These are phyloP conservation scores for Brachionus asplanchnoidis DNA, from an alignment of 1,140 invertebrate genomes.

Conservation along the genomic window DNA sequence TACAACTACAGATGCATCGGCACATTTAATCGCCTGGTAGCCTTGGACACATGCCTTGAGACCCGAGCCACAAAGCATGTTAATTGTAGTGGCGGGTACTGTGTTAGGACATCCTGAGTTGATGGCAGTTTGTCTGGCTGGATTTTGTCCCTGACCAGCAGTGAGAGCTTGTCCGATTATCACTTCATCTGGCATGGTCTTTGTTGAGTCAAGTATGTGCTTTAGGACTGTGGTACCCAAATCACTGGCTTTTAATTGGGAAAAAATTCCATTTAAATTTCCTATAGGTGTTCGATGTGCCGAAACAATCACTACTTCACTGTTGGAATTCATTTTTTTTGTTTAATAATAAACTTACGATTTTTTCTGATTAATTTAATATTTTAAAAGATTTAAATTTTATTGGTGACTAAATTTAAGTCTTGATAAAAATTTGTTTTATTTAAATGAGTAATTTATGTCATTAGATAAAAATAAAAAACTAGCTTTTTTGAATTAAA, in stretches of 20 bases:
- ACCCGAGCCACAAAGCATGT: conserved; percentile 81
- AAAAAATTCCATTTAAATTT: conserved; percentile 67
- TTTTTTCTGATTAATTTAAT: neutral
- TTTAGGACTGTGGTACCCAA: conserved; percentile 71
- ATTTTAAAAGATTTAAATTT: neutral
- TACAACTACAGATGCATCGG: conserved; percentile 68
- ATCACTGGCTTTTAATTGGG: conserved; percentile 66
- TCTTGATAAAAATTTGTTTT: neutral
- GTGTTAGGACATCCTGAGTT: conserved; percentile 69
- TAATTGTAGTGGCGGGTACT: conserved; percentile 71
- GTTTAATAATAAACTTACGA: neutral
- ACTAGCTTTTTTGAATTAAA: no score
- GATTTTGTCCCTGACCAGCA: conserved; percentile 66
- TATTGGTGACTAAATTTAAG: neutral
- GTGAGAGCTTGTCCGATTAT: conserved; percentile 73
- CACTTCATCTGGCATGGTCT: conserved; percentile 62
- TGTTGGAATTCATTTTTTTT: conserved; percentile 50
- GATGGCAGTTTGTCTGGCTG: conserved; percentile 72
- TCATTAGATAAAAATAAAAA: no score
- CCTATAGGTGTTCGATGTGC: conserved; percentile 68
- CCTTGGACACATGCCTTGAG: conserved; percentile 69
- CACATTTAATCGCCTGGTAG: conserved; percentile 67
- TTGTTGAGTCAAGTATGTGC: conserved; percentile 2
- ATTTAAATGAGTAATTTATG: no score
- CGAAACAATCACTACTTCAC: conserved; percentile 63